Conservation (phyloP, 2,888 invertebrate genomes). For the Callosobruchus maculatus region DNA sequence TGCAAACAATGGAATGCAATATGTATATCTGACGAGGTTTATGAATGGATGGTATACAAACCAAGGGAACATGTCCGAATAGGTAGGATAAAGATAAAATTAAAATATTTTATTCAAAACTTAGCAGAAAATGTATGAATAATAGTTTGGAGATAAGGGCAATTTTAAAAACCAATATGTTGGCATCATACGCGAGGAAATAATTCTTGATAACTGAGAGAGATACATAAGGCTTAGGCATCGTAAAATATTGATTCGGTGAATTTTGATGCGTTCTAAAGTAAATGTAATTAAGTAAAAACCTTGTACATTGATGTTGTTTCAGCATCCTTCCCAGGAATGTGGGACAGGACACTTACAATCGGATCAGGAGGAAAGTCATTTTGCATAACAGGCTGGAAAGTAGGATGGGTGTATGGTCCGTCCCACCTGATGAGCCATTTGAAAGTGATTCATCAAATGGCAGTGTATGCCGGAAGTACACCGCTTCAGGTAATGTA, state of each 20-base stretch:
- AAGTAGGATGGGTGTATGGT: conserved; percentile 94
- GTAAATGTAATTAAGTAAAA: too few species aligned
- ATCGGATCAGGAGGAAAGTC: conserved; percentile 97
- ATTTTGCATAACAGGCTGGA: conserved; percentile 97
- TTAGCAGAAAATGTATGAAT: too few species aligned
- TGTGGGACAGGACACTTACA: conserved; percentile 97
- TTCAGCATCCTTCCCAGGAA: conserved; percentile 85
- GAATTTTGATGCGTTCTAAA: too few species aligned
- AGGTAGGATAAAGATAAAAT: conserved; percentile 53
- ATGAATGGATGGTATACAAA: conserved; percentile 93
- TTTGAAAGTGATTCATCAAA: conserved; percentile 87
- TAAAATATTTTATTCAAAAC: too few species aligned
- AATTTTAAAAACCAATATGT: too few species aligned
- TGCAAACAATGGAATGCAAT: conserved; percentile 90
- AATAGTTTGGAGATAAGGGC: too few species aligned
- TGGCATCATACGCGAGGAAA: too few species aligned
- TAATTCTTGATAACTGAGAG: too few species aligned
- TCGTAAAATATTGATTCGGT: too few species aligned
- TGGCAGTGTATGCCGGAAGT: conserved; percentile 87
- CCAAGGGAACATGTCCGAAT: conserved; percentile 84
- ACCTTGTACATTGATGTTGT: too few species aligned
- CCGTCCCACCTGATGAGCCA: conserved; percentile 76
- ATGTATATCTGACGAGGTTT: conserved; percentile 95
- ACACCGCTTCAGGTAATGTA: conserved; percentile 74
- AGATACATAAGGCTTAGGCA: too few species aligned